Evolutionary conservation across 2,113 vertebrate species (phyloP).

Genomic region (Phyllostomus discolor): DNA sequence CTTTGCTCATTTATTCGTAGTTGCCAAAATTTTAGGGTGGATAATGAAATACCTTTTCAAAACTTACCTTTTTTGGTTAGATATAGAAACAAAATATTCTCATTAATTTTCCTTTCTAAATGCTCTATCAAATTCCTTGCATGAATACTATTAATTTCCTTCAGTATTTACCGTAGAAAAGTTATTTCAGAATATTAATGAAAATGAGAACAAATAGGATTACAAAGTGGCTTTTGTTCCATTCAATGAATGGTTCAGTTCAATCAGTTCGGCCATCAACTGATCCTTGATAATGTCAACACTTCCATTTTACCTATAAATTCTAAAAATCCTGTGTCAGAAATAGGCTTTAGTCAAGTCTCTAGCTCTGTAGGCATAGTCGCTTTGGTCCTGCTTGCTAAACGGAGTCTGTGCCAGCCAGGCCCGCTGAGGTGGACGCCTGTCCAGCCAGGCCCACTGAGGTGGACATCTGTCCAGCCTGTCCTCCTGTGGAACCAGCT

Average conservation of each 20-base stretch:
- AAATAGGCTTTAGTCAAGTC: background rate
- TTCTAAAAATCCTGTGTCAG: background rate
- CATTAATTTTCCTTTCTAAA: background rate
- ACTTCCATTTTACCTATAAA: background rate
- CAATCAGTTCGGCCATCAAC: background rate
- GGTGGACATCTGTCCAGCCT: accelerated
- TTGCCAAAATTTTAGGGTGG: constrained; percentile 20
- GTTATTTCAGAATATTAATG: background rate
- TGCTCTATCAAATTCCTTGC: background rate
- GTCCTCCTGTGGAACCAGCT: background rate
- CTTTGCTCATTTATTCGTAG: constrained; percentile 21
- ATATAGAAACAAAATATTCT: constrained; percentile 41
- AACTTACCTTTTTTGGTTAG: constrained; percentile 34
- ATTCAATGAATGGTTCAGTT: background rate
- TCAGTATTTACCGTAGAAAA: background rate
- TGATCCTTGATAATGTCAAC: background rate
- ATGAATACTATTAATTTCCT: background rate
- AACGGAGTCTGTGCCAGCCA: background rate
- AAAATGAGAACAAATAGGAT: background rate
- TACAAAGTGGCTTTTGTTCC: background rate
- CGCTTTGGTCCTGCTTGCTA: background rate
- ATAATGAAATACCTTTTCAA: constrained; percentile 37
- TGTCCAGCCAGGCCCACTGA: too few relatives aligned
- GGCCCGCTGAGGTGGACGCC: too few relatives aligned
- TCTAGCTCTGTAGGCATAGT: background rate